Percentiles rank a stretch among this genome's conserved stretches.
Conservation (phyloP, 1,140 invertebrate species). For the Uloborus diversus region DNA sequence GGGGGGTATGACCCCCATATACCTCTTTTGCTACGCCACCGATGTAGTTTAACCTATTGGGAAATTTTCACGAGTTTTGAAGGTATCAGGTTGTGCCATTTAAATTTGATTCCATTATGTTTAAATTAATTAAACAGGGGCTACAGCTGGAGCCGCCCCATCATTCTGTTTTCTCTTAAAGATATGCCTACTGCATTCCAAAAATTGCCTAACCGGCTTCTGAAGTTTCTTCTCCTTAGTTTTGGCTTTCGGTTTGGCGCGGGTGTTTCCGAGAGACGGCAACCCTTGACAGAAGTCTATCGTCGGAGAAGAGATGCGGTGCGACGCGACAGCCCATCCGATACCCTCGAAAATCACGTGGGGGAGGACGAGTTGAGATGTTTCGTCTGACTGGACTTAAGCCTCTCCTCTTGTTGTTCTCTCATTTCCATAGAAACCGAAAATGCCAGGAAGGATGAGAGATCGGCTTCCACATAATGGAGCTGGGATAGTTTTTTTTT, state of each 20-base stretch:
- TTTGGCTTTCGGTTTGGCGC: background rate
- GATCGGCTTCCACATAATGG: slow-evolving; percentile 56
- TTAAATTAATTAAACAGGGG: background rate
- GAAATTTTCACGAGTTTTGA: no score
- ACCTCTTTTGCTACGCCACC: no score
- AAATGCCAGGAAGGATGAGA: slow-evolving; percentile 50
- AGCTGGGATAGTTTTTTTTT: slow-evolving; percentile 17
- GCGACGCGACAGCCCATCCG: slow-evolving; percentile 45
- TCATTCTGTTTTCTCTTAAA: background rate
- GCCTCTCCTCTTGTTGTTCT: slow-evolving; percentile 50
- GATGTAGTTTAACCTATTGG: no score
- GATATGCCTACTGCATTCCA: background rate
- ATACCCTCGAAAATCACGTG: slow-evolving; percentile 37
- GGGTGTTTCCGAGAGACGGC: background rate
- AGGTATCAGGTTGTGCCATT: no score
- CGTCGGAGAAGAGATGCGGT: slow-evolving; percentile 3
- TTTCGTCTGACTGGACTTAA: slow-evolving; percentile 56
- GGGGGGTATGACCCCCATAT: no score
- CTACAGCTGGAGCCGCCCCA: background rate
- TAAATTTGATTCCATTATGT: no score
- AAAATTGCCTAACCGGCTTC: background rate
- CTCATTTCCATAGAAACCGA: slow-evolving; percentile 56
- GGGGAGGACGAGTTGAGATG: slow-evolving; percentile 48
- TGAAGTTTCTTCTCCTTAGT: background rate
- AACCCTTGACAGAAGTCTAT: background rate